A percentile compares a stretch with the other conserved stretches of the same genome.
phyloP scores from a whole-genome alignment of 2,888 invertebrate genomes.

The Rugalucina vietnamica region DNA sequence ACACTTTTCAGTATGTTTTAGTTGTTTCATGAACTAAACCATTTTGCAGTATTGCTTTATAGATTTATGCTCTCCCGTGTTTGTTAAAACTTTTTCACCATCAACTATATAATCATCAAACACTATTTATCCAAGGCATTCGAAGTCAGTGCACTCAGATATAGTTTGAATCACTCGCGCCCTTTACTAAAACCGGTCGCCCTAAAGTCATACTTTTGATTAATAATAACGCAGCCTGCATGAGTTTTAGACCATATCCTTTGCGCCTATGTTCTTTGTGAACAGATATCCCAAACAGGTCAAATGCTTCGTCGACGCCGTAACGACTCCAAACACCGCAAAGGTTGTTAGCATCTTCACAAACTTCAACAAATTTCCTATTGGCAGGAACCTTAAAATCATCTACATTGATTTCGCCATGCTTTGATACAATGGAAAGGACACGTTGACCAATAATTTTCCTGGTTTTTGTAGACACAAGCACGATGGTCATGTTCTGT shows the following conservation, averaged over 20 bases:
- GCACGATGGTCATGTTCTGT: background rate
- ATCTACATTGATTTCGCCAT: too few relatives aligned
- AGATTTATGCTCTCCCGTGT: background rate
- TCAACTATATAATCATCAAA: background rate
- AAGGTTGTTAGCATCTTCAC: too few relatives aligned
- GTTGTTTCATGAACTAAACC: too few relatives aligned
- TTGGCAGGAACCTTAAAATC: background rate
- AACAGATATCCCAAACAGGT: background rate
- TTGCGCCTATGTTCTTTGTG: background rate
- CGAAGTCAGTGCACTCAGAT: background rate
- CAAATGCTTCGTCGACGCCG: background rate
- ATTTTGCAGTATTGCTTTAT: background rate
- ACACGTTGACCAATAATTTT: background rate
- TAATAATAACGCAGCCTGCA: background rate
- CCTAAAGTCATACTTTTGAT: background rate
- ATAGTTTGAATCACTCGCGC: background rate
- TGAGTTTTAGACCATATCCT: background rate
- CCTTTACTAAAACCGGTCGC: background rate
- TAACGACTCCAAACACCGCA: background rate
- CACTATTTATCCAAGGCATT: background rate
- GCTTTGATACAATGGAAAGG: background rate
- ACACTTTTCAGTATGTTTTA: too few relatives aligned
- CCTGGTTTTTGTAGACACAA: background rate
- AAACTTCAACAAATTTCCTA: background rate
- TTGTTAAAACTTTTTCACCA: background rate